These are phyloP conservation scores for Malacoraja senta DNA, from an alignment of 2,797 vertebrate species.

Conservation along the genomic window DNA sequence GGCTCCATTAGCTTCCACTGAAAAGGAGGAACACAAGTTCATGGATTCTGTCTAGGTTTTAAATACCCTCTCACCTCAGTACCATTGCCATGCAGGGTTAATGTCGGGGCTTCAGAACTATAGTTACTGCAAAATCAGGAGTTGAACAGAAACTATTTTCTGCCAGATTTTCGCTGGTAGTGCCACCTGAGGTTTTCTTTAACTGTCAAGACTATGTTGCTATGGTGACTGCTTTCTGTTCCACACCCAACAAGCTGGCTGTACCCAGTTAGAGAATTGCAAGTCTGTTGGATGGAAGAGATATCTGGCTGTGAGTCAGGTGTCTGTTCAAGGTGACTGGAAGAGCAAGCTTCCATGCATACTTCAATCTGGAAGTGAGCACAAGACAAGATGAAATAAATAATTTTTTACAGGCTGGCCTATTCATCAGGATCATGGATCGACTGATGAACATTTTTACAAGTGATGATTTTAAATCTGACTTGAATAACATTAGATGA, in stretches of 20 bases:
- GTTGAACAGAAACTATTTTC: background rate
- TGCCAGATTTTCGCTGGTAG: background rate
- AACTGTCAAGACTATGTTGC: slow-evolving; percentile 12
- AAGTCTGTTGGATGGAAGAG: background rate
- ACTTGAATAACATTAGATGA: background rate
- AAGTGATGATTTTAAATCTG: background rate
- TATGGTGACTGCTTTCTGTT: slow-evolving; percentile 14
- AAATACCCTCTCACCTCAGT: background rate
- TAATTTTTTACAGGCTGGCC: background rate
- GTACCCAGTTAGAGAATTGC: slow-evolving; percentile 1
- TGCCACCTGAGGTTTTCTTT: background rate
- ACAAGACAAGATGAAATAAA: background rate
- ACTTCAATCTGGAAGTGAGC: background rate
- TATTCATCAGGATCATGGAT: background rate
- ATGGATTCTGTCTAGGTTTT: background rate
- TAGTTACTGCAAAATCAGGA: background rate
- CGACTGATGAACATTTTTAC: background rate
- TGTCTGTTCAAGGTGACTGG: slow-evolving; percentile 18
- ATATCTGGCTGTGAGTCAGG: background rate
- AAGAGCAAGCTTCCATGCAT: background rate
- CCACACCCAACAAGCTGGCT: slow-evolving; percentile 7
- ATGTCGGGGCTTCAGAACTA: background rate
- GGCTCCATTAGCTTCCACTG: background rate
- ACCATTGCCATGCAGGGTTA: background rate
- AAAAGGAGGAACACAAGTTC: background rate